A percentile compares a stretch with the other conserved stretches of the same genome.
phyloP scores from a whole-genome alignment of 2,888 invertebrate genomes.

The Micoletzkya japonica region DNA sequence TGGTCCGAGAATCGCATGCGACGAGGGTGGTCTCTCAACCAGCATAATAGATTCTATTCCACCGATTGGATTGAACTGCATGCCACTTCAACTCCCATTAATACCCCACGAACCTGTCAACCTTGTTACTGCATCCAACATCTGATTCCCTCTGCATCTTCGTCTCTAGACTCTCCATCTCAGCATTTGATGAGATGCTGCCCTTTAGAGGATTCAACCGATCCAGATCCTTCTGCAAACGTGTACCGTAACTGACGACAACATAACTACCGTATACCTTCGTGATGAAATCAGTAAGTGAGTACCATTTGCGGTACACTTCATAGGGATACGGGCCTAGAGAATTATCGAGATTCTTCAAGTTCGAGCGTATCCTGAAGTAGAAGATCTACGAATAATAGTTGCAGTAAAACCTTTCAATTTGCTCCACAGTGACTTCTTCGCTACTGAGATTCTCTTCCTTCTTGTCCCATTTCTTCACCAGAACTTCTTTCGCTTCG shows the following conservation, averaged over 20 bases:
- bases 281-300: conserved; percentile 45
- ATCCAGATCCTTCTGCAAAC: conserved; percentile 72
- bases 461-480: conserved; percentile 82
- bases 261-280: background rate
- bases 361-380: conserved; percentile 66
- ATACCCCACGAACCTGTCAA: conserved; percentile 31
- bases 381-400: background rate
- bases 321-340: conserved; percentile 90
- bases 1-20: conserved; percentile 56
- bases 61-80: background rate
- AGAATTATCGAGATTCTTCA: conserved; percentile 77
- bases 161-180: conserved; percentile 56
- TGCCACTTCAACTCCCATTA: background rate
- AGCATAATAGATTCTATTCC: conserved; percentile 26
- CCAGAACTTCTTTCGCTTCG: conserved; percentile 79
- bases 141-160: conserved; percentile 41
- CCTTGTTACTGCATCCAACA: conserved; percentile 32
- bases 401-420: conserved; percentile 25
- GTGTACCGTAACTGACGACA: background rate
- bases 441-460: conserved; percentile 72
- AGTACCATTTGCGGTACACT: conserved; percentile 80
- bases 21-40: conserved; percentile 42
- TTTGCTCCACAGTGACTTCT: conserved; percentile 38
- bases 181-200: conserved; percentile 55
- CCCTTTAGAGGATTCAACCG: conserved; percentile 67